Conservation (phyloP, 2,113 vertebrate genomes). For the Ancistrus triradiatus region DNA sequence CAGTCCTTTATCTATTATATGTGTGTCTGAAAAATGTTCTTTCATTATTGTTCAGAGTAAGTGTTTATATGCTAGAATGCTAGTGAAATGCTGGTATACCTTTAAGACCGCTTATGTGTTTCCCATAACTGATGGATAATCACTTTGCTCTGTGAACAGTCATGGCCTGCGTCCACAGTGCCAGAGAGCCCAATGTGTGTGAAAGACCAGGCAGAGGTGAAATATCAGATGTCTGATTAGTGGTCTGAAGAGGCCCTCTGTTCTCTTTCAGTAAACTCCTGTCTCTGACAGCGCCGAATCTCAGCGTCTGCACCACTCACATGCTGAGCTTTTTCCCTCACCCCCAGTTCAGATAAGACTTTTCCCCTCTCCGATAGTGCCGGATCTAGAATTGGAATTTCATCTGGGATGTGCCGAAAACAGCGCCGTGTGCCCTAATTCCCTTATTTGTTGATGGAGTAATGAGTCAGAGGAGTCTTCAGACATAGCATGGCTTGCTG, state of each 20-base stretch:
- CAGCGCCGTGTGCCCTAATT: background rate
- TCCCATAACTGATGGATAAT: background rate
- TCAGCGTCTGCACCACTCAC: background rate
- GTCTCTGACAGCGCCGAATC: slow-evolving; percentile 11
- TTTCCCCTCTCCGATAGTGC: background rate
- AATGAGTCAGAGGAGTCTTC: background rate
- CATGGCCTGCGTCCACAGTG: background rate
- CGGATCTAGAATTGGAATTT: background rate
- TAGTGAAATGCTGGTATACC: background rate
- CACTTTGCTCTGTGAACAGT: background rate
- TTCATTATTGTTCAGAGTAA: no score
- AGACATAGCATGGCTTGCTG: background rate
- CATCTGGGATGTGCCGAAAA: slow-evolving; percentile 1
- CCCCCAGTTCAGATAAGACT: slow-evolving; percentile 25
- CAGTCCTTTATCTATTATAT: no score
- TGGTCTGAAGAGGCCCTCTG: background rate
- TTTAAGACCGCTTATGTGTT: slow-evolving; percentile 4
- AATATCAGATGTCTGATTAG: slow-evolving; percentile 33
- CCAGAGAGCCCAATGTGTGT: background rate
- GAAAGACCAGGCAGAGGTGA: slow-evolving; percentile 1
- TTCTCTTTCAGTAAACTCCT: slow-evolving; percentile 27
- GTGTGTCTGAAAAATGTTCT: no score
- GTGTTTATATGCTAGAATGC: background rate
- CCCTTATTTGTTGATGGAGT: slow-evolving; percentile 7
- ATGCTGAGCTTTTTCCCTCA: background rate